Base-by-base conservation (phyloP, 92 coral and sea anemone genomes). In the Anthopleura xanthogrammica region DNA sequence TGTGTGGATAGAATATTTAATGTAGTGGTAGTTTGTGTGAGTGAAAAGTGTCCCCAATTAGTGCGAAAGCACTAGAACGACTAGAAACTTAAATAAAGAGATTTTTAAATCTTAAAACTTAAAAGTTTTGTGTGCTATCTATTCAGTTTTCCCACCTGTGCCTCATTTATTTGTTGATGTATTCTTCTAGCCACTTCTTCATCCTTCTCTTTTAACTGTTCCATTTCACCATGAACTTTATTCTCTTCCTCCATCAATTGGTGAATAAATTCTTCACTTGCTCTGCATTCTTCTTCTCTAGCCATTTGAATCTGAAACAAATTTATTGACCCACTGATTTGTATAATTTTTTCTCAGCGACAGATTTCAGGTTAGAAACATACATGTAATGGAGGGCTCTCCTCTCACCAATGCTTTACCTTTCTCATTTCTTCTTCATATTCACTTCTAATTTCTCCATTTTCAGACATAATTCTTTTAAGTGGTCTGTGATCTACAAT, bases 361-460 rank as follows among this genome's bases (percentile, higher is more conserved):
- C 50, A 46, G 50, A 46, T 46, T 0, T 46, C 5, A 43, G 50
- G 0, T 6, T 46, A 46, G 5, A 46, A 9, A 46, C 50, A 46
- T 2, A 29, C 36, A 29, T 29, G 36, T 29, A 29, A 29, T 29
- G 36, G 36, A 29, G 36, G 36, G 36, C 36, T 29, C 36, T 29
- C 36, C 36, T 29, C 36, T 29, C 36, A 29, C 36, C 36, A 29
- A 29, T 29, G n/a, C 40, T 52, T 75, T 90, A 94, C 98, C 95
- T 95, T 95, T 60, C 85, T 90, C 89, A 93, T 71, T 83, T 95
- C 98, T 78, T 88, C 87, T 75, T 95, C 98, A 79, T 95, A 95
- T 83, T 95, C 98, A 65, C 90, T 86, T 65, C 98, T 89, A 19
- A 95, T 88, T 85, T 93, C 98, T 29, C 98, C 98, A 85, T 93